Evolutionary conservation across 64 coral and sea anemone species (phyloP), one percentile per base, ranked within the genome.

Genomic region (Platygyra sinensis): DNA sequence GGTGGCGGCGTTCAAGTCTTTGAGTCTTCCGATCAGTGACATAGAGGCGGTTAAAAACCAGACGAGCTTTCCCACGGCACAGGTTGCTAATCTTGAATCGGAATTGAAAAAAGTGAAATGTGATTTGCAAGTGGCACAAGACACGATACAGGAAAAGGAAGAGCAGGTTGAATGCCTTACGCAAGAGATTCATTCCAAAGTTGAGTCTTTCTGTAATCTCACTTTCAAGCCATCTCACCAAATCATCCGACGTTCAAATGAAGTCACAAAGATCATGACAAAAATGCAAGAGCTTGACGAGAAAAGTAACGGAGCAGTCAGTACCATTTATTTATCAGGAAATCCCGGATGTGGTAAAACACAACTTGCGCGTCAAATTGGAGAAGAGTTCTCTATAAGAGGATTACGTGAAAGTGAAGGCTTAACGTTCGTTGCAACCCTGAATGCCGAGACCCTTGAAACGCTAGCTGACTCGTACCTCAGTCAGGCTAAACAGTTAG

Each of bases 291-390:
- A 76, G 0, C 33, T 89, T 54, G 24, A 62, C 18, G 6, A 77
- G 14, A n/a, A 16, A 0, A 64, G 39, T 29, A 73, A 38, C 10
- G 80, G 72, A 19, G 72, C 60, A 30, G 33, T 91, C 3, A 91
- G 80, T 22, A 74, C 75, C 2, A 10, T 86, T 11, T 91, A 86
- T 54, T 74, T 91, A 22, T 91, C 90, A 76, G 90, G 90, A 51
- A 86, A 78, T 52, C 90, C 90, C 4, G 90, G 90, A n/a, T 86
- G 72, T 77, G 90, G 90, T 10, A 91, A 91, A 65, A 86, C 72
- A 50, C 65, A 86, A 49, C 46, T 91, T 31, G 90, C 90, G 22
- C 83, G 90, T 22, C 72, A 86, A 65, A 17, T 91, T 30, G 71
- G 72, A 76, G 52, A 86, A 51, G n/a, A 82, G 18, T 77, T 86